Percentiles rank a stretch among this genome's conserved stretches.
These are phyloP conservation scores for Atta texana DNA, from an alignment of 1,140 invertebrate genomes.

Conservation along the genomic window DNA sequence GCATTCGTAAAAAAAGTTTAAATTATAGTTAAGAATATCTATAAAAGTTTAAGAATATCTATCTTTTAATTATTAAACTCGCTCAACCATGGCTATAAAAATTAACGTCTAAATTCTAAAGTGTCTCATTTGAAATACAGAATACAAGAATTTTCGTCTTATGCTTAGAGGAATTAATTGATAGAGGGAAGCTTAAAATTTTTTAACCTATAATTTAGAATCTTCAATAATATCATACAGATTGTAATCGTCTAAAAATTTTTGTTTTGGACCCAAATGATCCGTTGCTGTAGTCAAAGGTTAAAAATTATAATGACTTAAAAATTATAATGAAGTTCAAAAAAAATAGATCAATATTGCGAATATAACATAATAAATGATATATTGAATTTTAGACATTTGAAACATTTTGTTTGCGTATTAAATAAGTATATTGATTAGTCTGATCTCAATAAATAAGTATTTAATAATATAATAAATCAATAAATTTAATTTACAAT, in stretches of 20 bases:
- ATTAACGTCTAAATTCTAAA: too few relatives aligned
- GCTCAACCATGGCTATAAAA: too few relatives aligned
- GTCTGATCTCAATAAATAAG: neutral
- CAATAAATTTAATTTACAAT: neutral
- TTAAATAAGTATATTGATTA: neutral
- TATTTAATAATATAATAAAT: conserved; percentile 14
- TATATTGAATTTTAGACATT: neutral
- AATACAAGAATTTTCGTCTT: too few relatives aligned
- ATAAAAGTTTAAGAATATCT: neutral
- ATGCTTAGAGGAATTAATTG: too few relatives aligned
- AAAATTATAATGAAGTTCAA: neutral
- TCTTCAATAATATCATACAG: too few relatives aligned
- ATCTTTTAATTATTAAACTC: neutral
- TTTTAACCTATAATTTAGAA: too few relatives aligned
- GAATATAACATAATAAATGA: neutral
- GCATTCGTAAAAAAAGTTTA: neutral
- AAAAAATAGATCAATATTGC: neutral
- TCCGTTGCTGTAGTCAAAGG: too few relatives aligned
- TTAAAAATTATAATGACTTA: neutral
- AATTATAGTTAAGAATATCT: neutral
- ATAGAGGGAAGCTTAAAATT: too few relatives aligned
- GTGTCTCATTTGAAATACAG: too few relatives aligned
- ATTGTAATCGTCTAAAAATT: too few relatives aligned
- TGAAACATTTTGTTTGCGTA: neutral
- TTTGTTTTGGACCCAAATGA: neutral